phyloP scores from a whole-genome alignment of 2,888 invertebrate species.

The Drosophila histrio region DNA sequence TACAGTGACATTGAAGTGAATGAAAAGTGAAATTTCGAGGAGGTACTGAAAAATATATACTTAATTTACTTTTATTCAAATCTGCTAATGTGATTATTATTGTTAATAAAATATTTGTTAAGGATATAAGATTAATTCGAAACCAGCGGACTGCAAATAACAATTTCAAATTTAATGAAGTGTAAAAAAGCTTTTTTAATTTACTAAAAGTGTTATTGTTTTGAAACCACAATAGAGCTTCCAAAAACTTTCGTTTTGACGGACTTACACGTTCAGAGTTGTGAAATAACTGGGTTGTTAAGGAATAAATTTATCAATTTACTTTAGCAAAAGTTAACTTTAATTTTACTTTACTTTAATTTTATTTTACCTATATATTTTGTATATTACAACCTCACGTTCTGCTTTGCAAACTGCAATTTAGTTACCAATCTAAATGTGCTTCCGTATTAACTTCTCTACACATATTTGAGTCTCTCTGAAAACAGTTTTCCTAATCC shows the following conservation, averaged over 20 bases:
- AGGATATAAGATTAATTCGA: background rate
- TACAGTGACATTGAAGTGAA: slow-evolving; percentile 12
- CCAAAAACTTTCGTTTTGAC: no score
- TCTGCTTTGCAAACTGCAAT: slow-evolving; percentile 1
- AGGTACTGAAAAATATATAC: background rate
- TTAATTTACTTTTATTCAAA: slow-evolving; percentile 5
- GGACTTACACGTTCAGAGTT: no score
- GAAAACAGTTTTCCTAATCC: slow-evolving; percentile 27
- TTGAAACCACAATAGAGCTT: no score
- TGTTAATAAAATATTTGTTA: background rate
- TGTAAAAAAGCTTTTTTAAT: background rate
- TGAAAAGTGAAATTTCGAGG: slow-evolving; percentile 4
- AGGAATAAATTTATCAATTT: no score
- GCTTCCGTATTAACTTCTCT: slow-evolving; percentile 2
- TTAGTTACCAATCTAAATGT: slow-evolving; percentile 11
- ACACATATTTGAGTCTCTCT: slow-evolving; percentile 1
- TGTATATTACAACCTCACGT: background rate
- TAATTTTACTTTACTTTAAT: background rate
- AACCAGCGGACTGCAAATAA: no score
- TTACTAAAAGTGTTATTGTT: no score
- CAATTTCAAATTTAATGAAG: no score
- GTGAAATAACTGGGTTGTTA: no score
- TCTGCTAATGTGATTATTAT: background rate
- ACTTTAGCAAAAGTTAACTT: no score
- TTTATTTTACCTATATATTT: background rate